Evolutionary conservation across 2,113 vertebrate genomes (phyloP).

Genomic region (Crotophaga sulcirostris): DNA sequence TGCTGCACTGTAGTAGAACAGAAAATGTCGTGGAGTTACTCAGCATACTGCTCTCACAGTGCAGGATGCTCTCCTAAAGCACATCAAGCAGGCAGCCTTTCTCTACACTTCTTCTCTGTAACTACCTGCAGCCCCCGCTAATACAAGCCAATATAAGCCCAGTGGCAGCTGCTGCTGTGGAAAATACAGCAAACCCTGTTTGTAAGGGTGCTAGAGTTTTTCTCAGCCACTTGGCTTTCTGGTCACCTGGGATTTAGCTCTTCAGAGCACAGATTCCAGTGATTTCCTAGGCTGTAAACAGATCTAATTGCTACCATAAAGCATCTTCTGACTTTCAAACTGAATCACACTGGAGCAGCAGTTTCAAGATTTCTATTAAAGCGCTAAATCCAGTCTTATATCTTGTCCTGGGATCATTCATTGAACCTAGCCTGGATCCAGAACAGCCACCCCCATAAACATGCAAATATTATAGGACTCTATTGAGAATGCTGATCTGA

Average conservation of each 20-base stretch:
- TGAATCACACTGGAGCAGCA: neutral
- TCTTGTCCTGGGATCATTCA: neutral
- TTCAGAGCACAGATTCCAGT: neutral
- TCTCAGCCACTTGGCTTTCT: neutral
- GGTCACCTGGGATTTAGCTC: neutral
- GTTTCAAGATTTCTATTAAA: neutral
- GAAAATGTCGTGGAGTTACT: fast-evolving
- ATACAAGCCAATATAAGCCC: neutral
- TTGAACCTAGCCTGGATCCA: neutral
- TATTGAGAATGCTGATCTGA: neutral
- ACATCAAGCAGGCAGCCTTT: neutral
- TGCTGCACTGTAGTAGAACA: neutral
- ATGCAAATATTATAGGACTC: neutral
- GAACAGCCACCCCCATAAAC: neutral
- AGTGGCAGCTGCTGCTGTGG: neutral
- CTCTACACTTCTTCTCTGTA: fast-evolving
- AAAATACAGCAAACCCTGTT: neutral
- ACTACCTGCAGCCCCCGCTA: neutral
- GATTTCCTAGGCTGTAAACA: neutral
- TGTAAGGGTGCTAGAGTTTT: neutral
- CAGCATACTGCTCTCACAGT: neutral
- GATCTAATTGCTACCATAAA: neutral
- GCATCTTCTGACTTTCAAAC: neutral
- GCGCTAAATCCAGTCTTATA: neutral
- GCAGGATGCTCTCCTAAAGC: neutral